A percentile compares a stretch with the other conserved stretches of the same genome.
Conservation (phyloP, 2,797 vertebrate genomes). For the Poeciliopsis gracilis region DNA sequence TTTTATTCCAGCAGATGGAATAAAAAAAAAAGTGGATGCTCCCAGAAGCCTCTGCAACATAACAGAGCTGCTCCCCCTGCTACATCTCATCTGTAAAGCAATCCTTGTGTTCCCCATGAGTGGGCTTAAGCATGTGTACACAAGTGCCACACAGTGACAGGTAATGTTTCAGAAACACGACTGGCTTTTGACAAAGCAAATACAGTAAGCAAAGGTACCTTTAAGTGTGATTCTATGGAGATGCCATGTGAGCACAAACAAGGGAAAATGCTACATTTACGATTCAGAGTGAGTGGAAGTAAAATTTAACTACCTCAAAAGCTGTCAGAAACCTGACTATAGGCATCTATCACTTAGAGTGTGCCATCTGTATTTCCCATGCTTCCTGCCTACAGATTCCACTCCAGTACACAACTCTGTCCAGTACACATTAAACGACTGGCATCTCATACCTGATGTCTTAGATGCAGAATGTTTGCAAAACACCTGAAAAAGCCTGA, state of each 20-base stretch:
- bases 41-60: conserved; percentile 67
- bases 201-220: conserved; percentile 51
- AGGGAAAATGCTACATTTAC: conserved; percentile 21
- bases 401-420: conserved; percentile 32
- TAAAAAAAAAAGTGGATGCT: conserved; percentile 30
- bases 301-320: conserved; percentile 48
- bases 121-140: conserved; percentile 71
- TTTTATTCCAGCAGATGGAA: conserved; percentile 58
- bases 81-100: conserved; percentile 74
- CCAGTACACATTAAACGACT: conserved; percentile 1
- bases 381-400: conserved; percentile 51
- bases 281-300: conserved; percentile 27
- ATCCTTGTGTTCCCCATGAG: conserved; percentile 71
- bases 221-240: conserved; percentile 27
- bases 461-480: conserved; percentile 38
- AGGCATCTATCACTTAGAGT: conserved; percentile 59
- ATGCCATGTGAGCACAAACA: conserved; percentile 14
- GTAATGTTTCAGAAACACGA: conserved; percentile 65
- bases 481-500: conserved; percentile 13
- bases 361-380: conserved; percentile 55
- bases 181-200: conserved; percentile 59
- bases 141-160: conserved; percentile 61
- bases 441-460: conserved; percentile 46
- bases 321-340: conserved; percentile 34
- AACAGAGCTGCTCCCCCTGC: conserved; percentile 67